Percentiles rank a stretch among this genome's conserved stretches.
phyloP scores from a whole-genome alignment of 2,113 vertebrate species.

The Accipiter virgatus region DNA sequence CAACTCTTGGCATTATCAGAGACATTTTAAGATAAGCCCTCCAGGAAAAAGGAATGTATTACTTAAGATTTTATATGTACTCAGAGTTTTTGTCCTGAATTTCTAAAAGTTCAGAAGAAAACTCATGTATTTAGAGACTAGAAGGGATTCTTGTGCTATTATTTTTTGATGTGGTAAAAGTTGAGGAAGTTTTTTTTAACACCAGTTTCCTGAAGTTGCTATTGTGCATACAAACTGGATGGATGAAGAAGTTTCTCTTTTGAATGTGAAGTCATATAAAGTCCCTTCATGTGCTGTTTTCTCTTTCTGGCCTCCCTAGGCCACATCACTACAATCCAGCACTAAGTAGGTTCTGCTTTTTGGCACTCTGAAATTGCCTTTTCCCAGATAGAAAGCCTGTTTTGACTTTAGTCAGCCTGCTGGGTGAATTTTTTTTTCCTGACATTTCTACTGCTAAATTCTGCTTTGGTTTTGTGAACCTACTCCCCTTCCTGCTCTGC shows the following conservation, averaged over 20 bases:
- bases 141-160: background rate
- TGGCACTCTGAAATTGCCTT: background rate
- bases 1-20: background rate
- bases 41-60: background rate
- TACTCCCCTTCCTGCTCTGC: background rate
- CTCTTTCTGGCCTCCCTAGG: background rate
- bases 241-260: background rate
- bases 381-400: background rate
- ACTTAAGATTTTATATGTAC: background rate
- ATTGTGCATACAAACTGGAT: background rate
- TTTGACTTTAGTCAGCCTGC: background rate
- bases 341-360: background rate
- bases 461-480: background rate
- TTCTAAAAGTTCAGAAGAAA: background rate
- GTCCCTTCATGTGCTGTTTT: background rate
- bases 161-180: background rate
- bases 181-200: background rate
- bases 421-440: background rate
- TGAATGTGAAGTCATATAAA: background rate
- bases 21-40: background rate
- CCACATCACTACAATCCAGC: background rate
- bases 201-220: background rate
- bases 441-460: background rate
- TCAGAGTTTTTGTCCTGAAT: background rate
- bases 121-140: background rate